These are phyloP conservation scores for Tolmerus cingulatus DNA, from an alignment of 2,888 invertebrate genomes.

Conservation along the genomic window DNA sequence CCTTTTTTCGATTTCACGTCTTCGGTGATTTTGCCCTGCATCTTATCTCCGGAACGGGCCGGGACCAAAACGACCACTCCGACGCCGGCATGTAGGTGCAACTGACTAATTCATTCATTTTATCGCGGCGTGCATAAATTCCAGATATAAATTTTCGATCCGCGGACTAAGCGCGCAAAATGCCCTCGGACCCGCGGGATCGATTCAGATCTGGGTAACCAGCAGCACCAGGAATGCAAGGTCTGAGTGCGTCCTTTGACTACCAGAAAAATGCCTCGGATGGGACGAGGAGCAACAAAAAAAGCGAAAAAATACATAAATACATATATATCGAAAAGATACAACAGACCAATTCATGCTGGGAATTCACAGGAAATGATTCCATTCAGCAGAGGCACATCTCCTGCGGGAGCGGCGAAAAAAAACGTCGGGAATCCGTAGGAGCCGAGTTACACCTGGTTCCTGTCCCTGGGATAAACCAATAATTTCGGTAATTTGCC, in stretches of 20 bases:
- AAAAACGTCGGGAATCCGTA: background rate
- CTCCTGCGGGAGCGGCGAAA: background rate
- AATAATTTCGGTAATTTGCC: conserved; percentile 47
- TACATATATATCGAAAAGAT: background rate
- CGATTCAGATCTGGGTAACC: background rate
- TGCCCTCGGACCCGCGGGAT: background rate
- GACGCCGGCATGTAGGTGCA: conserved; percentile 28
- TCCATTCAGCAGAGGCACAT: conserved; percentile 11
- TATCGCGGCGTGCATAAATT: conserved; percentile 39
- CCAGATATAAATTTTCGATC: conserved; percentile 12
- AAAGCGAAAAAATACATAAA: background rate
- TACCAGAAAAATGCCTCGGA: conserved; percentile 10
- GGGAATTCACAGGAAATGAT: conserved; percentile 37
- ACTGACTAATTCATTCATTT: conserved; percentile 40
- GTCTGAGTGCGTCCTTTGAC: conserved; percentile 22
- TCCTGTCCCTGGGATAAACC: conserved; percentile 44
- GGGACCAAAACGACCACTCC: conserved; percentile 1
- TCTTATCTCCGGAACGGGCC: conserved; percentile 4
- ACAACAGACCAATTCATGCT: conserved; percentile 39
- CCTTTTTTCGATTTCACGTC: conserved; percentile 35
- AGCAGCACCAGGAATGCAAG: background rate
- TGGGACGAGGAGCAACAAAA: background rate
- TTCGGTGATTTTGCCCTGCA: conserved; percentile 27
- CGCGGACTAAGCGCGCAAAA: background rate
- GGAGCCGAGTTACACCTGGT: conserved; percentile 45